phyloP scores from a whole-genome alignment of 2,113 vertebrate genomes.

The Coracopsis vasa region DNA sequence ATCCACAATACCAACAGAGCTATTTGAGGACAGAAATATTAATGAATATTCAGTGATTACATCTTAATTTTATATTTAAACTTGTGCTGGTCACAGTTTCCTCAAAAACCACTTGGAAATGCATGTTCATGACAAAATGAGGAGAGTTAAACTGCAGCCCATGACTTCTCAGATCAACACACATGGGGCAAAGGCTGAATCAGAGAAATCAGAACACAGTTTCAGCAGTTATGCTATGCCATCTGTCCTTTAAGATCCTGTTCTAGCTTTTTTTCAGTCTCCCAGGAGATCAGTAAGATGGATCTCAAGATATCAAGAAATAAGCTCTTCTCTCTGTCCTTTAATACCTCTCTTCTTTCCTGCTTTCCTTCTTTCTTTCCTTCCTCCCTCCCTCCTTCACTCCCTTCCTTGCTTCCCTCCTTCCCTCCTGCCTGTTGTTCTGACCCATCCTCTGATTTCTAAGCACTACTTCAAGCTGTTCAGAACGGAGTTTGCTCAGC shows the following conservation, averaged over 20 bases:
- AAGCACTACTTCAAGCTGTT: not conserved
- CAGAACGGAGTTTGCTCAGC: not conserved
- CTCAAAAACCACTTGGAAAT: not conserved
- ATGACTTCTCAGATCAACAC: not conserved
- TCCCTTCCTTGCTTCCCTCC: rapidly evolving
- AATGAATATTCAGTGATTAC: not conserved
- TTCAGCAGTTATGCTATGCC: not conserved
- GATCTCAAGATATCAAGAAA: not conserved
- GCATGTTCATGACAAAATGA: not conserved
- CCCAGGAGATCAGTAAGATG: not conserved
- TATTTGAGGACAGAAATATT: not conserved
- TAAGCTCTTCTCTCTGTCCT: not conserved
- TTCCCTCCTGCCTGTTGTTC: not conserved
- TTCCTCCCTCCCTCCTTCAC: rapidly evolving
- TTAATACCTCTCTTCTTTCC: not conserved
- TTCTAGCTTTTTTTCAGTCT: not conserved
- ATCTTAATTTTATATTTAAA: not conserved
- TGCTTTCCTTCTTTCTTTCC: rapidly evolving
- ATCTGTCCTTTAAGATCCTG: conserved; percentile 19
- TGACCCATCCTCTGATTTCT: not conserved
- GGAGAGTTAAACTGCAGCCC: not conserved
- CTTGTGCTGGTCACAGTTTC: not conserved
- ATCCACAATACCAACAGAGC: not conserved
- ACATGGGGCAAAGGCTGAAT: not conserved
- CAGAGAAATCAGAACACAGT: conserved; percentile 1